A percentile compares a stretch with the other conserved stretches of the same genome.
Evolutionary conservation across 1,140 invertebrate species (phyloP).

Genomic region (Monomorium pharaonis): DNA sequence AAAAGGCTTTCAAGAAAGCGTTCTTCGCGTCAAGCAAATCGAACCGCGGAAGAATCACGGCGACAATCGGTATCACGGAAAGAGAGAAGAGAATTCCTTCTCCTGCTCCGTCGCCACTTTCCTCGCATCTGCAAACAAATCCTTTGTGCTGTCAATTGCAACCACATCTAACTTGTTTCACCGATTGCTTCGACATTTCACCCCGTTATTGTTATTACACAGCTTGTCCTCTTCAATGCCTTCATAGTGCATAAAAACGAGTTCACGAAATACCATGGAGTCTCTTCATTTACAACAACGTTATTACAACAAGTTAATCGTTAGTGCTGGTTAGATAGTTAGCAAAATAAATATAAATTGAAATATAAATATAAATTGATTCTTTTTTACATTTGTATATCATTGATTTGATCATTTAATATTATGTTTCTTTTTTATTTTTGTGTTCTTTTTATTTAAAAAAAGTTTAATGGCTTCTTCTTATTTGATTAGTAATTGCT

Average conservation of each 20-base stretch:
- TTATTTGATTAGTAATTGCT: no score
- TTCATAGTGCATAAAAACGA: slow-evolving; percentile 14
- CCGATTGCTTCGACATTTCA: slow-evolving; percentile 1
- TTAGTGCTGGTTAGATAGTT: background rate
- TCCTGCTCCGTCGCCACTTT: background rate
- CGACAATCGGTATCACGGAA: slow-evolving; percentile 37
- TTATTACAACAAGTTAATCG: background rate
- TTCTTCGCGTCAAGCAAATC: background rate
- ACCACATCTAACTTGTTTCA: slow-evolving; percentile 34
- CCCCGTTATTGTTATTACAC: slow-evolving; percentile 25
- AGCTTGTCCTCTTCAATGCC: slow-evolving; percentile 4
- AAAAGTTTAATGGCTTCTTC: background rate
- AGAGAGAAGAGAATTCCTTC: background rate
- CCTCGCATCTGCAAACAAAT: background rate
- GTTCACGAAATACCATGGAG: background rate
- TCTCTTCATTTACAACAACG: background rate
- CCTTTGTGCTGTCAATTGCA: slow-evolving; percentile 38
- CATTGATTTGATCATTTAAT: background rate
- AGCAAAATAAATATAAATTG: background rate
- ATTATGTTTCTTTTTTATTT: background rate
- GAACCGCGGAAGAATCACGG: background rate
- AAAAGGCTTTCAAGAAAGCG: background rate
- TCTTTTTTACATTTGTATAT: background rate
- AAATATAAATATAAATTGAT: background rate
- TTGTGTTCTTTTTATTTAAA: background rate